Percentiles rank a stretch among this genome's conserved stretches.
phyloP scores from a whole-genome alignment of 2,797 vertebrate species.

The Acanthornis magna region DNA sequence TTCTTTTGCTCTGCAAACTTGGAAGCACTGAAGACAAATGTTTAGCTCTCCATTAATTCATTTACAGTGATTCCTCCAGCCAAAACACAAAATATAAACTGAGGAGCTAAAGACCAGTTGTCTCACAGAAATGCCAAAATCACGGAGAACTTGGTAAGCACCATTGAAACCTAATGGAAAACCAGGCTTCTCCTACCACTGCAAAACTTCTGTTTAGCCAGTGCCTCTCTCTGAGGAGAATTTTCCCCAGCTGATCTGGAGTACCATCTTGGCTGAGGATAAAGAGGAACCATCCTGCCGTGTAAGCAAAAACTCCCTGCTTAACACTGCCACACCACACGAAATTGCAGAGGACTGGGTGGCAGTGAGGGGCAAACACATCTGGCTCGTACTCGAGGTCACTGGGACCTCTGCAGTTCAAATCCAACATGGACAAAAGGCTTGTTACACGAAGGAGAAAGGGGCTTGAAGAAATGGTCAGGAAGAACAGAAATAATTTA shows the following conservation, averaged over 20 bases:
- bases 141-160: background rate
- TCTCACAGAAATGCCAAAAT: background rate
- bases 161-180: background rate
- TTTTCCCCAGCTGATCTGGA: background rate
- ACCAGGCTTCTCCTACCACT: background rate
- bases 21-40: background rate
- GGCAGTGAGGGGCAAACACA: background rate
- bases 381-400: background rate
- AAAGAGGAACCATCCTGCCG: background rate
- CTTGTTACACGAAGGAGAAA: background rate
- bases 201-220: background rate
- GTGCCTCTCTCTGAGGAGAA: background rate
- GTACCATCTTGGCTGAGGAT: background rate
- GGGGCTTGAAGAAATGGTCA: background rate
- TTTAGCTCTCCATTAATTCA: background rate
- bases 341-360: background rate
- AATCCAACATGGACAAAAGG: background rate
- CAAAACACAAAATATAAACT: background rate
- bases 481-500: background rate
- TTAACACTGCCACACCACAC: background rate
- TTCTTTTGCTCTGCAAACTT: background rate
- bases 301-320: accelerated
- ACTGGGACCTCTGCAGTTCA: background rate
- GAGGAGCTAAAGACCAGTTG: background rate
- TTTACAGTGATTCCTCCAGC: background rate